Percentiles rank a stretch among this genome's conserved stretches.
phyloP scores from a whole-genome alignment of 2,113 vertebrate genomes.

The Labeo rohita region DNA sequence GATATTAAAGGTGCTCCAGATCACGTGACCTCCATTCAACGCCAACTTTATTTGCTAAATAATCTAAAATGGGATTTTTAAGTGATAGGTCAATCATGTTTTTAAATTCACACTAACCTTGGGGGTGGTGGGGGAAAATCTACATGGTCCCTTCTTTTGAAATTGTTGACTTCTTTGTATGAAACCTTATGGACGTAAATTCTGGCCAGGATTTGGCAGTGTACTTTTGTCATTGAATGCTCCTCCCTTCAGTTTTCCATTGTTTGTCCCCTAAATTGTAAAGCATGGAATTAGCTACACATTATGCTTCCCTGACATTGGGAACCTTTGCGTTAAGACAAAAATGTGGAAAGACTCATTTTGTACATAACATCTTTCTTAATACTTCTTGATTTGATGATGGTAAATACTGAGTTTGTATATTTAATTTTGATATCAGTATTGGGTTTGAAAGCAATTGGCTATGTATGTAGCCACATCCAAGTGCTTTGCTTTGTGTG shows the following conservation, averaged over 20 bases:
- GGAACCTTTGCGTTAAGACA: slow-evolving; percentile 77
- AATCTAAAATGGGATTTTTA: slow-evolving; percentile 59
- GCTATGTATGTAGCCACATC: slow-evolving; percentile 94
- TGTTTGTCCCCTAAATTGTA: slow-evolving; percentile 73
- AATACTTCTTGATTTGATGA: slow-evolving; percentile 86
- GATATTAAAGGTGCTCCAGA: slow-evolving; percentile 97
- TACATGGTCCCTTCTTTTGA: slow-evolving; percentile 76
- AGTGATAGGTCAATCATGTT: slow-evolving; percentile 38
- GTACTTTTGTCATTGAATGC: slow-evolving; percentile 78
- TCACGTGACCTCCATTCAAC: slow-evolving; percentile 80
- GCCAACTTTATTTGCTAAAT: slow-evolving; percentile 44
- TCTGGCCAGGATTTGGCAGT: slow-evolving; percentile 68
- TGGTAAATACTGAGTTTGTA: slow-evolving; percentile 91
- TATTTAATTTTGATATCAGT: slow-evolving; percentile 91
- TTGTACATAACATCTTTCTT: slow-evolving; percentile 90
- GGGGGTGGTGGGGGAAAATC: slow-evolving; percentile 59
- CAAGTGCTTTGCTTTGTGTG: slow-evolving; percentile 94
- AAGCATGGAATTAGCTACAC: slow-evolving; percentile 82
- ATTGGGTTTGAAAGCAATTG: slow-evolving; percentile 85
- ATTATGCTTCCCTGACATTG: slow-evolving; percentile 77
- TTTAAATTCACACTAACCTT: slow-evolving; percentile 65
- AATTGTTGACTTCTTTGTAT: slow-evolving; percentile 70
- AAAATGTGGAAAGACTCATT: slow-evolving; percentile 79
- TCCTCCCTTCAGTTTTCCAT: slow-evolving; percentile 80
- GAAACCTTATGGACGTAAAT: slow-evolving; percentile 52